Evolutionary conservation across 2,888 invertebrate species (phyloP).

Genomic region (Hypselothyrea guttata): DNA sequence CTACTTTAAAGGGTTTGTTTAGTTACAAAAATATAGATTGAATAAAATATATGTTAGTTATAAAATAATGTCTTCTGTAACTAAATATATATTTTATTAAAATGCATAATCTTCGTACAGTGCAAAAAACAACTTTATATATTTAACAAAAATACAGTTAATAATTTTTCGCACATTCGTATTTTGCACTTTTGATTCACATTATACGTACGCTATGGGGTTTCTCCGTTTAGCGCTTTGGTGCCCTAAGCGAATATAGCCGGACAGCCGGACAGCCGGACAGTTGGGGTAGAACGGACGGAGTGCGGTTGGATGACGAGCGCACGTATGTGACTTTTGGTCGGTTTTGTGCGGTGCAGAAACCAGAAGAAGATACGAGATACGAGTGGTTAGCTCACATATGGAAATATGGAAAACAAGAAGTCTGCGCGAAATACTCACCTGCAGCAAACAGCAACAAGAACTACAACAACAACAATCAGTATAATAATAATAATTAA

Average conservation of each 20-base stretch:
- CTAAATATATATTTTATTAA: too few relatives aligned
- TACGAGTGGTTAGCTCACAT: constrained; percentile 61
- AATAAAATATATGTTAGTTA: too few relatives aligned
- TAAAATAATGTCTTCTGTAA: too few relatives aligned
- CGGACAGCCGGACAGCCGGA: constrained; percentile 11
- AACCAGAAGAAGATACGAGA: constrained; percentile 74
- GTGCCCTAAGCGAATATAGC: constrained; percentile 7
- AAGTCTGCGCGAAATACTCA: constrained; percentile 65
- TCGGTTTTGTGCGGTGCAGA: constrained; percentile 49
- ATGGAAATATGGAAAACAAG: constrained; percentile 56
- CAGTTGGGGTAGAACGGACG: constrained; percentile 32
- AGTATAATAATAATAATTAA: constrained; percentile 28
- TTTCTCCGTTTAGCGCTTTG: too few relatives aligned
- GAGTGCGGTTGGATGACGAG: constrained; percentile 32
- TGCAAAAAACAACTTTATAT: too few relatives aligned
- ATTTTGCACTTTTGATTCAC: too few relatives aligned
- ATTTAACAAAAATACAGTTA: too few relatives aligned
- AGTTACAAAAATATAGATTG: too few relatives aligned
- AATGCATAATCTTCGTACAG: too few relatives aligned
- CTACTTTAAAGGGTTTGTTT: too few relatives aligned
- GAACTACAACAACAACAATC: constrained; percentile 21
- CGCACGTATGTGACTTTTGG: constrained; percentile 77
- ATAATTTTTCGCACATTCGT: too few relatives aligned
- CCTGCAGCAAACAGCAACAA: constrained; percentile 64
- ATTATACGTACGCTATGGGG: too few relatives aligned